A percentile compares a stretch with the other conserved stretches of the same genome.
Conservation (phyloP, 1,140 invertebrate genomes). For the Mactra quadrangularis region DNA sequence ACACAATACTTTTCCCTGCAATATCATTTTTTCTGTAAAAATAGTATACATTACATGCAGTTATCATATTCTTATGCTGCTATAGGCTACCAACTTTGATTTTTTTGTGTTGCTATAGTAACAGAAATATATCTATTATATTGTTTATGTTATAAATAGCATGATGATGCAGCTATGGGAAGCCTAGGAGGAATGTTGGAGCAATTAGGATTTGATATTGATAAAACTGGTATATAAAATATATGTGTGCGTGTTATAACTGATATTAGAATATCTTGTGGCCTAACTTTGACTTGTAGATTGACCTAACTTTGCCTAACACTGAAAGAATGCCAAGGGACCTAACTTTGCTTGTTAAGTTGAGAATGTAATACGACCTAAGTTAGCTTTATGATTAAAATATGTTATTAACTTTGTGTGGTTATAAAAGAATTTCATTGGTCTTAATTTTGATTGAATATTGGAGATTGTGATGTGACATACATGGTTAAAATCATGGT, state of each 20-base stretch:
- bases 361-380: not conserved
- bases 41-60: no score
- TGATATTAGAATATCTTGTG: not conserved
- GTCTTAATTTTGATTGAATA: no score
- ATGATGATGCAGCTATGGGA: slow-evolving; percentile 38
- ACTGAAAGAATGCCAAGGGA: not conserved
- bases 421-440: no score
- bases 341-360: not conserved
- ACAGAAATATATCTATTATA: not conserved
- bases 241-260: not conserved
- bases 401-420: no score
- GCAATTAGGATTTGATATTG: slow-evolving; percentile 53
- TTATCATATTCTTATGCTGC: no score
- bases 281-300: not conserved
- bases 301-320: not conserved
- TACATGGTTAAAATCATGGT: no score
- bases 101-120: no score
- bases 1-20: no score
- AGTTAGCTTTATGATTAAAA: no score
- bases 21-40: no score
- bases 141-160: not conserved
- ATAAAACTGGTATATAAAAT: slow-evolving; percentile 46
- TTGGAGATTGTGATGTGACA: no score
- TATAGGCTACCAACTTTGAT: no score
- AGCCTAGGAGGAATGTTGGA: slow-evolving; percentile 50